These are phyloP conservation scores for Drosophila yooni DNA, from an alignment of 2,888 invertebrate species.

Conservation along the genomic window DNA sequence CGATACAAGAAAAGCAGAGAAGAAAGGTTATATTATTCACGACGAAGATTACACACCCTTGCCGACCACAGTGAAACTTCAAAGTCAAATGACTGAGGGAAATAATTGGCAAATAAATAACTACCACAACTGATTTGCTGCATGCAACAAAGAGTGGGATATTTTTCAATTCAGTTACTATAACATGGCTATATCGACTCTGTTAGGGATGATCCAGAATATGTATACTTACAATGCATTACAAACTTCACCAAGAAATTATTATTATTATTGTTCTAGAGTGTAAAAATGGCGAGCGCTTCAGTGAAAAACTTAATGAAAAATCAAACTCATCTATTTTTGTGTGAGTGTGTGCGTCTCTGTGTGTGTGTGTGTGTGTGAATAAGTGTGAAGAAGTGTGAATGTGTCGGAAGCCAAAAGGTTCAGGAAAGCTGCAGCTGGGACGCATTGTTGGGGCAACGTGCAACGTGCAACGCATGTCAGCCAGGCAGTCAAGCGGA, in stretches of 20 bases:
- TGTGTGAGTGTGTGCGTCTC: neutral
- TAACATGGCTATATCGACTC: neutral
- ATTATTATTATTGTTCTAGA: neutral
- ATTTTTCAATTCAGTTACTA: neutral
- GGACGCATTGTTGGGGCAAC: neutral
- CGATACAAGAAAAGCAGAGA: constrained; percentile 23
- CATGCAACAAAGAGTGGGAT: neutral
- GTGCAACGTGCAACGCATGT: constrained; percentile 64
- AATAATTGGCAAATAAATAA: neutral
- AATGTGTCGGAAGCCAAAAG: constrained; percentile 62
- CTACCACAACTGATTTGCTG: neutral
- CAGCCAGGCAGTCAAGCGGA: constrained; percentile 71
- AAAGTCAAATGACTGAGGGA: neutral
- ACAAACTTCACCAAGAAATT: neutral
- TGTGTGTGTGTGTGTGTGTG: neutral
- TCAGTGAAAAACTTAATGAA: constrained; percentile 68
- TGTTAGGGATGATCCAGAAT: neutral
- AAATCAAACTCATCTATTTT: constrained; percentile 46
- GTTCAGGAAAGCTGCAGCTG: constrained; percentile 51
- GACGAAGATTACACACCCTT: neutral
- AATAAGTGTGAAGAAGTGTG: neutral
- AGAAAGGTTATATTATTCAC: neutral
- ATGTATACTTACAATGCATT: neutral
- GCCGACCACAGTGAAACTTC: too few species aligned
- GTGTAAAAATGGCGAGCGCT: constrained; percentile 23